Evolutionary conservation across 2,888 invertebrate species (phyloP).

Genomic region (Eugnorisma glareosa): DNA sequence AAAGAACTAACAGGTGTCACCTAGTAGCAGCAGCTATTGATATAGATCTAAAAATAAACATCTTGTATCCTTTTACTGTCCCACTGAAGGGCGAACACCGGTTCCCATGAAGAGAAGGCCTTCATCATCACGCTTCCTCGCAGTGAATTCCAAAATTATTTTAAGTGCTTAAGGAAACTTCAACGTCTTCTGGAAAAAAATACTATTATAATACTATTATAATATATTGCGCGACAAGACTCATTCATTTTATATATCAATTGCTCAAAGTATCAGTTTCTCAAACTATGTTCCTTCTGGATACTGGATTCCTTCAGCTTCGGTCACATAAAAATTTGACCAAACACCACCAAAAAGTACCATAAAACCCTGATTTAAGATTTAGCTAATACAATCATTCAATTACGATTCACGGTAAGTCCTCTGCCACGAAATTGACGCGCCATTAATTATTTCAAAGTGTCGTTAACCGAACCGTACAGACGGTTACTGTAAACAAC

Average conservation of each 20-base stretch:
- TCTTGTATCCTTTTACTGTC: too few species aligned
- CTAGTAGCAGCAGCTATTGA: too few species aligned
- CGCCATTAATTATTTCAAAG: constrained; percentile 83
- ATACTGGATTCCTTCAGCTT: background rate
- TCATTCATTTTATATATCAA: background rate
- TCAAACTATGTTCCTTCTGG: background rate
- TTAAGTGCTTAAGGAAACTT: too few species aligned
- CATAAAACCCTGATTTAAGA: background rate
- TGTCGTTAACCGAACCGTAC: constrained; percentile 79
- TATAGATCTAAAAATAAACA: too few species aligned
- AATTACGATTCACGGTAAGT: constrained; percentile 37
- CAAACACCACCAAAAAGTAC: background rate
- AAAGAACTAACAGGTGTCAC: too few species aligned
- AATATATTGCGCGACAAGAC: background rate
- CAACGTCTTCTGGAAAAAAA: too few species aligned
- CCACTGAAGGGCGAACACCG: too few species aligned
- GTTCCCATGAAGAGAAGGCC: too few species aligned
- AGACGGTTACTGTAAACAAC: constrained; percentile 80
- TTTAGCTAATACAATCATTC: background rate
- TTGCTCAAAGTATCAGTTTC: background rate
- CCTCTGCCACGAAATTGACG: constrained; percentile 68
- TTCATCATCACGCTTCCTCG: too few species aligned
- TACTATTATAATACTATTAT: too few species aligned
- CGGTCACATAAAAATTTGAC: background rate
- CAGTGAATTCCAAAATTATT: too few species aligned